Conservation (phyloP, 1,140 invertebrate species). For the Drosophila melanica region DNA sequence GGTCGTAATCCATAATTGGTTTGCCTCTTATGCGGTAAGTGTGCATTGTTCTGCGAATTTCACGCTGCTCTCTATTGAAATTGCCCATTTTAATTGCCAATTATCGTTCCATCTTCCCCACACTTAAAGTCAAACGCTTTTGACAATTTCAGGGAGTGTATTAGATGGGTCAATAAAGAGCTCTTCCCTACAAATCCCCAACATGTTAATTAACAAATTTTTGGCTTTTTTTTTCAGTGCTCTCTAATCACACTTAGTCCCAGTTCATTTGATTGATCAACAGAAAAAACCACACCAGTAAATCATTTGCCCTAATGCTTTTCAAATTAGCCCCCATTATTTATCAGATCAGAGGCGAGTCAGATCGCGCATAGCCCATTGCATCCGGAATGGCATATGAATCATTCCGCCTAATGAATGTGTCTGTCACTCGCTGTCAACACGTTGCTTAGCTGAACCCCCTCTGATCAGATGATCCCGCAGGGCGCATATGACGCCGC, state of each 20-base stretch:
- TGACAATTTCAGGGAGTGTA: too few relatives aligned
- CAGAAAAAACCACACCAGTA: conserved; percentile 44
- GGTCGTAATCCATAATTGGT: conserved; percentile 78
- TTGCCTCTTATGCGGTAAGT: conserved; percentile 53
- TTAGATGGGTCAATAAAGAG: conserved; percentile 1
- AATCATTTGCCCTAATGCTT: conserved; percentile 70
- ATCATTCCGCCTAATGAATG: conserved; percentile 80
- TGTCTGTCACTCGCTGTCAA: conserved; percentile 81
- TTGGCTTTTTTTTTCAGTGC: not conserved
- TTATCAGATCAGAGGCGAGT: conserved; percentile 45
- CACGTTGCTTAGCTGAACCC: conserved; percentile 63
- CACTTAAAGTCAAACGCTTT: too few relatives aligned
- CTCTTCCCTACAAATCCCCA: not conserved
- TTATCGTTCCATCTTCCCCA: not conserved
- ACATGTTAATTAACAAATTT: conserved; percentile 8
- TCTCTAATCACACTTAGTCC: conserved; percentile 24
- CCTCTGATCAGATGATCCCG: conserved; percentile 19
- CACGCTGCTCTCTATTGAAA: conserved; percentile 3
- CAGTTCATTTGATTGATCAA: conserved; percentile 43
- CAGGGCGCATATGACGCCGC: conserved; percentile 26
- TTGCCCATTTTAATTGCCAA: conserved; percentile 23
- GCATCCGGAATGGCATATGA: conserved; percentile 55
- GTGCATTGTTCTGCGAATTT: conserved; percentile 33
- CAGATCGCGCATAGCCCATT: not conserved
- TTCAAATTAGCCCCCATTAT: conserved; percentile 63